Evolutionary conservation across 2,113 vertebrate species (phyloP).

Genomic region (Paramisgurnus dabryanus): DNA sequence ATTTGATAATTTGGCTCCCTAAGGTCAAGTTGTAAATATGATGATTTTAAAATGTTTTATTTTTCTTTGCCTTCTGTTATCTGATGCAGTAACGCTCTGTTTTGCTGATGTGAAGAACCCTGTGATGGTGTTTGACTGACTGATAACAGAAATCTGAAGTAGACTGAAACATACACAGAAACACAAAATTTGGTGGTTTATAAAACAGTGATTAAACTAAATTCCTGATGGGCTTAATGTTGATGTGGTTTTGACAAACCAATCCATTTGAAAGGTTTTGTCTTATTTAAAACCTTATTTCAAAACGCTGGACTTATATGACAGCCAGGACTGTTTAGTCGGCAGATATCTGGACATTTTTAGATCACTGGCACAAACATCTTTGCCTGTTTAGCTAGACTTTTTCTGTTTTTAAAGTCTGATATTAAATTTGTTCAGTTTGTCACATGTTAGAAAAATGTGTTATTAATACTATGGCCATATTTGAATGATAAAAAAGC

Average conservation of each 20-base stretch:
- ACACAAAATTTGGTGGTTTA: background rate
- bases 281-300: background rate
- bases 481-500: no score
- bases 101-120: constrained; percentile 5
- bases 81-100: background rate
- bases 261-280: background rate
- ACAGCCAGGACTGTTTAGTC: no score
- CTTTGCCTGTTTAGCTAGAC: no score
- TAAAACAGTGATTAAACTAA: background rate
- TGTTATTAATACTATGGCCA: no score
- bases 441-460: no score
- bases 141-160: constrained; percentile 17
- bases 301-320: background rate
- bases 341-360: background rate
- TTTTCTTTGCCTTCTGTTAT: background rate
- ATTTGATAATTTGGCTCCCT: background rate
- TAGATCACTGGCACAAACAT: no score
- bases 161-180: background rate
- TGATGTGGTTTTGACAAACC: background rate
- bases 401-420: no score
- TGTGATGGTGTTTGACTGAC: background rate
- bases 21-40: background rate
- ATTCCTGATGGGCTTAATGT: no score
- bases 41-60: background rate
- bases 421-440: no score